These are phyloP conservation scores for Ochotona curzoniae DNA, from an alignment of 2,113 vertebrate genomes.

Conservation along the genomic window DNA sequence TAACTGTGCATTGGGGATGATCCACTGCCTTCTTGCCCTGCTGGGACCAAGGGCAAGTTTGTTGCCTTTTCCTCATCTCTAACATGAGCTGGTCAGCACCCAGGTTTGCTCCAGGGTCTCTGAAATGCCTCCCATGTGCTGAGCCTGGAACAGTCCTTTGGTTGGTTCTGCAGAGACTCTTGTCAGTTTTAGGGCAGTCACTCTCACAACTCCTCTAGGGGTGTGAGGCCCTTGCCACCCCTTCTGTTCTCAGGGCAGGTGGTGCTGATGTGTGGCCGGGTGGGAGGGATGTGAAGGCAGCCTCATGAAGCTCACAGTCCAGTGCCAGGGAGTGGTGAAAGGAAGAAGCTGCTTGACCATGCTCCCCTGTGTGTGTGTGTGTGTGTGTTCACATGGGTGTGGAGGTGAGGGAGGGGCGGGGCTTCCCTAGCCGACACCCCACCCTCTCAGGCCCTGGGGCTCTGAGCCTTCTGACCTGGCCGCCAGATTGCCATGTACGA, in stretches of 20 bases:
- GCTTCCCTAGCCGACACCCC: rapidly evolving
- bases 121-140: too few relatives aligned
- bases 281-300: not conserved
- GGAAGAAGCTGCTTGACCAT: not conserved
- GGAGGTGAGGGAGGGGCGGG: not conserved
- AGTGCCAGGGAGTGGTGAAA: rapidly evolving
- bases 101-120: not conserved
- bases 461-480: not conserved
- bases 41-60: not conserved
- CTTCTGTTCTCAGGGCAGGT: rapidly evolving
- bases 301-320: not conserved
- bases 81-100: not conserved
- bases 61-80: not conserved
- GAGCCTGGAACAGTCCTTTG: too few relatives aligned
- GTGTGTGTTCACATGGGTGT: too few relatives aligned
- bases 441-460: rapidly evolving
- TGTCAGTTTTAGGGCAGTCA: too few relatives aligned
- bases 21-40: not conserved
- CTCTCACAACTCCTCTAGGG: not conserved
- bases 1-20: rapidly evolving
- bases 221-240: not conserved
- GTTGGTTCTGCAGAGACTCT: not conserved
- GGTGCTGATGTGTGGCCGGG: not conserved
- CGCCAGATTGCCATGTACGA: constrained; percentile 92
- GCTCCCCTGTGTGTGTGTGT: rapidly evolving